Percentiles rank a stretch among this genome's conserved stretches.
phyloP scores from a whole-genome alignment of 2,113 vertebrate genomes.

The Eptesicus fuscus region DNA sequence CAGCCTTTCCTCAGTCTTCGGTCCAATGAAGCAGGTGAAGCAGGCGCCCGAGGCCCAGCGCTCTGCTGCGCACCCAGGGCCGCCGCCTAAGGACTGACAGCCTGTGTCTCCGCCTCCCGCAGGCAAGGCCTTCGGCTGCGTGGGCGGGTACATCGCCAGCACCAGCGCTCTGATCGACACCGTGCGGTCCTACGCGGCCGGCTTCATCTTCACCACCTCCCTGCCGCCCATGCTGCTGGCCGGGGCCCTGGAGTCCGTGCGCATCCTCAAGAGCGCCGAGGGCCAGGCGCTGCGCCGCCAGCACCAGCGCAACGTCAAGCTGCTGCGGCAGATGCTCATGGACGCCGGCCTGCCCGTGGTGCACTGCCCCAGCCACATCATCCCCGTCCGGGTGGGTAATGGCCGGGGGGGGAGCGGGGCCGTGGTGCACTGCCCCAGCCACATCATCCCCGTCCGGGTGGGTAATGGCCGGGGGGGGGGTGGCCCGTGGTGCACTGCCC shows the following conservation, averaged over 20 bases:
- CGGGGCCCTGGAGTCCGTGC: slow-evolving; percentile 91
- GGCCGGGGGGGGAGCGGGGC: background rate
- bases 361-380: slow-evolving; percentile 98
- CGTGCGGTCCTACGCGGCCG: slow-evolving; percentile 93
- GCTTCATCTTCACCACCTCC: slow-evolving; percentile 98
- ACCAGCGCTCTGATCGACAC: slow-evolving; percentile 91
- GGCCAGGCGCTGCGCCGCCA: slow-evolving; percentile 89
- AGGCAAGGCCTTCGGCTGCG: slow-evolving; percentile 98
- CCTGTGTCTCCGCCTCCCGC: background rate
- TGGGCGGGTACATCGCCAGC: slow-evolving; percentile 96
- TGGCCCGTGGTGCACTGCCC: too few relatives aligned
- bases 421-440: too few relatives aligned
- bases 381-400: slow-evolving; percentile 87
- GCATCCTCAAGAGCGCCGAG: slow-evolving; percentile 89
- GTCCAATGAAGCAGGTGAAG: background rate
- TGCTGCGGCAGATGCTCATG: slow-evolving; percentile 97
- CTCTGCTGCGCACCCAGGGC: background rate
- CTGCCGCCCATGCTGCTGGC: slow-evolving; percentile 96
- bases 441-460: too few relatives aligned
- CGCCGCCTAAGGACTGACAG: background rate
- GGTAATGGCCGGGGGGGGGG: too few relatives aligned
- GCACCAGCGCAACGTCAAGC: slow-evolving; percentile 96
- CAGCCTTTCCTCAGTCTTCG: background rate
- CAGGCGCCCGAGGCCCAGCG: rapidly evolving
- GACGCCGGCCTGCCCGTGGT: slow-evolving; percentile 95